Evolutionary conservation across 2,113 vertebrate species (phyloP), one percentile per base, ranked within the genome.

Genomic region (Phalacrocorax carbo): DNA sequence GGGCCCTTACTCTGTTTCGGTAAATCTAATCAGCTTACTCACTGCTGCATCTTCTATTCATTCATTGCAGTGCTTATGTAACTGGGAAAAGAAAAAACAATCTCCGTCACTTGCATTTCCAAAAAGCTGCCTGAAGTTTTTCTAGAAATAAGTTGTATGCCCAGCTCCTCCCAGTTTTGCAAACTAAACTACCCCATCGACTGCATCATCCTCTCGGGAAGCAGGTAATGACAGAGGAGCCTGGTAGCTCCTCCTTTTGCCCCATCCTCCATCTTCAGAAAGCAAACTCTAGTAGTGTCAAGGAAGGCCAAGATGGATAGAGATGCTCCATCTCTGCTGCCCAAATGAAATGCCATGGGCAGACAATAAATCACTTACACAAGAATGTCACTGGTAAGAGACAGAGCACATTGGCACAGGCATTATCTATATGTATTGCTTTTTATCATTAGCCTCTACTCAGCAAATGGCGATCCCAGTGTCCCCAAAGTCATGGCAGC

Each of bases 391-490:
- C 9, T 55, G 26, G 5, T 12, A 54, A 88, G 58, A 85, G 11
- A 17, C 0, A 3, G 19, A 66, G 17, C 16, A 81, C 19, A 58
- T 46, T 9, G 22, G 4, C 15, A 55, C 0, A 0, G 42, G 7
- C 4, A 51, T 51, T 17, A 40, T 19, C 13, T 42, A 27, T 58
- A 71, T 29, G 7, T 38, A 52, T 17, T 34, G 34, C 6, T 65
- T 64, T 61, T 52, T 55, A 34, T n/a, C n/a, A 44, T 32, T 23
- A 38, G 21, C 18, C 6, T 84, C 21, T n/a, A 32, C 26, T 22
- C 52, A 72, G 64, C 10, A 66, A 72, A 80, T 68, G 15, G 15
- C 16, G 38, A 68, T 49, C 30, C 16, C 34, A 38, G 9, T 17
- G 30, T 71, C 38, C 48, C 61, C 12, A 36, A 68, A 62, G 11